These are phyloP conservation scores for Molossus alvarezi DNA, from an alignment of 2,797 vertebrate genomes.

Conservation along the genomic window DNA sequence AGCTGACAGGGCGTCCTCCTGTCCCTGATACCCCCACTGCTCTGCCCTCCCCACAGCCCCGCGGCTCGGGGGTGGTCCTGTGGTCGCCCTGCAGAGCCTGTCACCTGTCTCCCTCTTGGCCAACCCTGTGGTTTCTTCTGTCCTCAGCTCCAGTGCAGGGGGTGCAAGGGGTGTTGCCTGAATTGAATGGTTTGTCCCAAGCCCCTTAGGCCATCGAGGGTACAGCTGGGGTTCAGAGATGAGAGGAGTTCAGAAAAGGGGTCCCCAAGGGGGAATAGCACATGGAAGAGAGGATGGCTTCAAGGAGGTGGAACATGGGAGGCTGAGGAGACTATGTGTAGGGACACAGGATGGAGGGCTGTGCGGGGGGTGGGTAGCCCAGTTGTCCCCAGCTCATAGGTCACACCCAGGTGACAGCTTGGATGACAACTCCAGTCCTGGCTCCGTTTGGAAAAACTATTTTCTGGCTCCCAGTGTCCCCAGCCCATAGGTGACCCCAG, in stretches of 20 bases:
- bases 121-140: background rate
- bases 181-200: background rate
- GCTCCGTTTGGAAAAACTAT: background rate
- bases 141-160: background rate
- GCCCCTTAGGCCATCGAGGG: background rate
- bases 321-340: background rate
- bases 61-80: background rate
- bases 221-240: background rate
- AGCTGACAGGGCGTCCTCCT: rapidly evolving
- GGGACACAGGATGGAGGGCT: background rate
- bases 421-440: background rate
- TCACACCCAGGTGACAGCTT: background rate
- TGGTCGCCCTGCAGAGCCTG: background rate
- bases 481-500: background rate
- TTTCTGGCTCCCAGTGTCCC: background rate
- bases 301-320: background rate
- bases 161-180: background rate
- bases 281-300: background rate
- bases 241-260: background rate
- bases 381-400: background rate
- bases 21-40: slow-evolving; percentile 7
- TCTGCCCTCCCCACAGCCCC: background rate
- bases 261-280: too few species aligned
- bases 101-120: rapidly evolving
- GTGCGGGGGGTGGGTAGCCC: too few species aligned